A percentile compares a stretch with the other conserved stretches of the same genome.
Conservation (phyloP, 2,797 vertebrate species). For the Synanceia verrucosa region DNA sequence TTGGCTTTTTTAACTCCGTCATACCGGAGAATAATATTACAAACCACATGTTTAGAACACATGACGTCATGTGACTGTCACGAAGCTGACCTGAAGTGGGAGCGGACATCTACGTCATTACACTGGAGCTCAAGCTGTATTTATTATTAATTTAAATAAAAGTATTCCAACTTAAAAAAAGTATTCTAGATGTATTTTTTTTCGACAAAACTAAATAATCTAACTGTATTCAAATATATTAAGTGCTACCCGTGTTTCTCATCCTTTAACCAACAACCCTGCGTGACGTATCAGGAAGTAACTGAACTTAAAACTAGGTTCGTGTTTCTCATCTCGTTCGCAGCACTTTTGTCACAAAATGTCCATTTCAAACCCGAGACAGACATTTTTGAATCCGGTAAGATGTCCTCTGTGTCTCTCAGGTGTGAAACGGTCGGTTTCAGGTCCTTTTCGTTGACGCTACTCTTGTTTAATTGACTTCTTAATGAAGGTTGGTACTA, state of each 20-base stretch:
- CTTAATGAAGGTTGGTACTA: neutral
- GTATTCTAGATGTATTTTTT: no score
- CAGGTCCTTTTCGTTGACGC: rapidly evolving
- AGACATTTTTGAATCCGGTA: constrained; percentile 76
- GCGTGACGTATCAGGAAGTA: constrained; percentile 48
- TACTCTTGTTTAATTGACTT: rapidly evolving
- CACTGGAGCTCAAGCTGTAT: neutral
- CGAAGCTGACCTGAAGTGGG: neutral
- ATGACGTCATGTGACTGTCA: no score
- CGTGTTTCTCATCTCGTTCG: no score
- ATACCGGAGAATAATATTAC: no score
- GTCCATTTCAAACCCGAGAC: constrained; percentile 74
- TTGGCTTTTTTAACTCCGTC: no score
- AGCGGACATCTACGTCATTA: neutral
- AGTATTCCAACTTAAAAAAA: neutral
- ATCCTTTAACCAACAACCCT: neutral
- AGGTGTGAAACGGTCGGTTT: rapidly evolving
- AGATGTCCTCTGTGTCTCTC: neutral
- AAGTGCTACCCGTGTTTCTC: neutral
- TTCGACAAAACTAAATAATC: no score
- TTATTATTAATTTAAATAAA: neutral
- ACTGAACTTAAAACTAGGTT: neutral
- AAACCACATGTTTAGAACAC: no score
- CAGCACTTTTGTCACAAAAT: constrained; percentile 39
- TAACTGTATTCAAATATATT: neutral